These are phyloP conservation scores for Glaucomys volans DNA, from an alignment of 2,113 vertebrate genomes.

Conservation along the genomic window DNA sequence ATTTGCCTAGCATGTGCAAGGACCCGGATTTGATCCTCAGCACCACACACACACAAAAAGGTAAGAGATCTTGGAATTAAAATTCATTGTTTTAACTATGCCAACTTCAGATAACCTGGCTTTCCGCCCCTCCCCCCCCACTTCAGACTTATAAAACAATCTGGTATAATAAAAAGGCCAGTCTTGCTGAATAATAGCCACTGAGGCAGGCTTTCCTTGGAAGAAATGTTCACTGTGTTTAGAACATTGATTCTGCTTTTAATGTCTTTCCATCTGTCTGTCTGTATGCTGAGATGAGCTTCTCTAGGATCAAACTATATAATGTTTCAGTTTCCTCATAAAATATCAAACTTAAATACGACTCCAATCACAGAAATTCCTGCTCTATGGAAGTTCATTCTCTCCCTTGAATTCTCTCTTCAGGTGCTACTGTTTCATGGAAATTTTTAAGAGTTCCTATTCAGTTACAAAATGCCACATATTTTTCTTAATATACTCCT, in stretches of 20 bases:
- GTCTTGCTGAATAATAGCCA: not conserved
- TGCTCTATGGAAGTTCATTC: not conserved
- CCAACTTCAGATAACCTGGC: not conserved
- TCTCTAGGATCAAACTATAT: not conserved
- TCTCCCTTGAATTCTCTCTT: not conserved
- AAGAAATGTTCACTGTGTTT: not conserved
- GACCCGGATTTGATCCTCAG: not conserved
- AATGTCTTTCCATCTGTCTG: not conserved
- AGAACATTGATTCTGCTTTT: not conserved
- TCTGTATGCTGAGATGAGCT: not conserved
- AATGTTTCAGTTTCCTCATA: not conserved
- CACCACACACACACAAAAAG: not conserved
- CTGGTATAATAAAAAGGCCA: not conserved
- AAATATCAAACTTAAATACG: slow-evolving; percentile 1
- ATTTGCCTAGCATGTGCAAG: not conserved
- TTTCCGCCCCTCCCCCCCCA: not conserved
- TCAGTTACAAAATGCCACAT: not conserved
- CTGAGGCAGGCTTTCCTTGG: not conserved
- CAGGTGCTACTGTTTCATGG: not conserved
- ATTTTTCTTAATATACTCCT: not conserved
- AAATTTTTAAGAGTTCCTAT: not conserved
- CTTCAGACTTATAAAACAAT: not conserved
- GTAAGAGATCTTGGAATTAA: not conserved
- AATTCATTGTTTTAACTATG: slow-evolving; percentile 26
- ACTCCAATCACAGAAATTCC: not conserved